These are phyloP conservation scores for Tangara arthus DNA, from an alignment of 2,797 vertebrate species.

Conservation along the genomic window DNA sequence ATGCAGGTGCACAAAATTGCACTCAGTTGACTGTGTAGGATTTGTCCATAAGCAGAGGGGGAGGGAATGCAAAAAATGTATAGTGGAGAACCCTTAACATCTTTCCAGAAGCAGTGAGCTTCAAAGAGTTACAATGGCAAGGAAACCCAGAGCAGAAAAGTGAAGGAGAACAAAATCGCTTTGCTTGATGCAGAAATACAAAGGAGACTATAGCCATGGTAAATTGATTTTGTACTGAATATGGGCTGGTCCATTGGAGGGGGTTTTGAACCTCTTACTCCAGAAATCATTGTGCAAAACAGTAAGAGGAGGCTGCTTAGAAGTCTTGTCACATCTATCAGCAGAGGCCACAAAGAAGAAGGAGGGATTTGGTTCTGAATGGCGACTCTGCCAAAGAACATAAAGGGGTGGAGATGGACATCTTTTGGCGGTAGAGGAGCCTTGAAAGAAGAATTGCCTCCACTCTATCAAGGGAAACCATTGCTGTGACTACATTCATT, in stretches of 20 bases:
- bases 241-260: slow-evolving; percentile 49
- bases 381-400: slow-evolving; percentile 65
- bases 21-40: background rate
- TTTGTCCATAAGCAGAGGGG: background rate
- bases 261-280: slow-evolving; percentile 63
- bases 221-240: slow-evolving; percentile 73
- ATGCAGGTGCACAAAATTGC: background rate
- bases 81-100: background rate
- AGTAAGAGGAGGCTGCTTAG: slow-evolving; percentile 69
- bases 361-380: slow-evolving; percentile 66
- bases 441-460: slow-evolving; percentile 36
- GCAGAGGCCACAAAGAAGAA: slow-evolving; percentile 49
- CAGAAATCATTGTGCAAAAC: slow-evolving; percentile 69
- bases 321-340: slow-evolving; percentile 77
- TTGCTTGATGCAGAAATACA: slow-evolving; percentile 58
- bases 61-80: background rate
- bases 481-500: background rate
- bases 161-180: slow-evolving; percentile 31
- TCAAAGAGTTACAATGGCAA: slow-evolving; percentile 33
- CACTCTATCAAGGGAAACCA: background rate
- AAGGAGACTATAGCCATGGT: slow-evolving; percentile 63
- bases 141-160: slow-evolving; percentile 39
- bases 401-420: slow-evolving; percentile 57
- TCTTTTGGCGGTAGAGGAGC: slow-evolving; percentile 49
- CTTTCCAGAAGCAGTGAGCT: background rate